Evolutionary conservation across 2,113 vertebrate species (phyloP), one percentile per base, ranked within the genome.

Genomic region (Xiphias gladius): DNA sequence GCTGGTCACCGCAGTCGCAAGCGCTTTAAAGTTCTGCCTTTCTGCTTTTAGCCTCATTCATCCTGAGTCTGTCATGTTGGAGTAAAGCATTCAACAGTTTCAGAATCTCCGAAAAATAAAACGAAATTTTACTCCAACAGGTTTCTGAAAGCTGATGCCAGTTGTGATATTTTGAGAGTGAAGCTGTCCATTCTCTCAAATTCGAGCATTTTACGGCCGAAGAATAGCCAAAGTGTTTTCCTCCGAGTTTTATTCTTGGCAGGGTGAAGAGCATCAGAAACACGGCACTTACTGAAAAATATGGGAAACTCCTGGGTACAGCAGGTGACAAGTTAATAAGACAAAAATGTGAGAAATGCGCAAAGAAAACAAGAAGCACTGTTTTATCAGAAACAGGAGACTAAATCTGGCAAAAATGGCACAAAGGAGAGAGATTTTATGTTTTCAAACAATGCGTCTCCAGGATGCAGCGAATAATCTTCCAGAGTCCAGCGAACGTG

Each of bases 1-100:
- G 96, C 95, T 93, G 94, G 94, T 95, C 96, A 94, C 88, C 73
- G 95, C 95, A 95, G 96, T 95, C 26, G 82, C 82, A 94, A 92
- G 93, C 95, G 93, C 95, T 92, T 87, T 93, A 94, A 96, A 85
- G 91, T 94, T 94, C 93, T 94, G 82, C 82, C 82, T 80, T 73
- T 48, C 80, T 95, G 84, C 85, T 11, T 63, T 89, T 39, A 7
- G 69, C 66, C 82, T 79, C 82, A 48, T 86, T 79, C 54, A 79
- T 84, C 77, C 73, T 48, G 68, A 48, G 26, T 41, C 76, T 50
- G 83, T 73, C 61, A 61, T 28, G 35, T 72, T 24, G n/a, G 54
- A 82, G 74, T 32, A 50, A 52, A 71, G 54, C 46, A 7, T 50
- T 66, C 59, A 55, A 79, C 57, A 12, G 73, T 67, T 58, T 62